Evolutionary conservation across 2,888 invertebrate genomes (phyloP), one percentile per base, ranked within the genome.

Genomic region (Acleris literana): DNA sequence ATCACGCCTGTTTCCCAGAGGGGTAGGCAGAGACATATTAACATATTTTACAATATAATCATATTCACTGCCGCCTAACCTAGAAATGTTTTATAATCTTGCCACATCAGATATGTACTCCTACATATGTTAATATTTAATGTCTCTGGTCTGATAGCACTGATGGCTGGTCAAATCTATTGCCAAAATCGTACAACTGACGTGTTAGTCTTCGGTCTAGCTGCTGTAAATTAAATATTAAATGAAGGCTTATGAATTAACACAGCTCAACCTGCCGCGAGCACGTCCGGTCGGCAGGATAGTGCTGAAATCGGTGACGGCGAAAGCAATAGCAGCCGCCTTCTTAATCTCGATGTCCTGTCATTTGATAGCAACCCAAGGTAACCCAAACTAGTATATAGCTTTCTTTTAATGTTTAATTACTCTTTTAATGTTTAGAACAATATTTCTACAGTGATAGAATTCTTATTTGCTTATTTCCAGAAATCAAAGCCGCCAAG

Each of bases 321-420:
- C 13, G 85, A 85, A 68, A 74, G 71, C 29, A 78, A 74, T 60
- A 81, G 81, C 71, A 85, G 83, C 69, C 84, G 86, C 16, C 72
- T 88, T 22, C 73, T 90, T 6, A 90, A 87, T 74, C 80, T 90
- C 20, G 90, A 88, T 58, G 86, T 85, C 5, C 75, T 90, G 48
- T 84, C 88, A n/a, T 84, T 89, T 68, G 84, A 87, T 68, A 84
- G 79, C 68, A 82, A 76, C 56, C 77, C 83, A 86, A 79, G 62
- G 59, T 55, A 57, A 55, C 6, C 25, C 11, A 39, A 22, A 13
- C 11, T 44, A 52, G 13, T 3, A 39, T 49, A 5, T 7, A 25
- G 25, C 3, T 60, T 2, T 52, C 17, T 51, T 62, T 52, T 44
- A 16, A 43, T 48, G 29, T 61, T 59, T 16, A n/a, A 17, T n/a